phyloP scores from a whole-genome alignment of 2,113 vertebrate species.

The Mustela nigripes region DNA sequence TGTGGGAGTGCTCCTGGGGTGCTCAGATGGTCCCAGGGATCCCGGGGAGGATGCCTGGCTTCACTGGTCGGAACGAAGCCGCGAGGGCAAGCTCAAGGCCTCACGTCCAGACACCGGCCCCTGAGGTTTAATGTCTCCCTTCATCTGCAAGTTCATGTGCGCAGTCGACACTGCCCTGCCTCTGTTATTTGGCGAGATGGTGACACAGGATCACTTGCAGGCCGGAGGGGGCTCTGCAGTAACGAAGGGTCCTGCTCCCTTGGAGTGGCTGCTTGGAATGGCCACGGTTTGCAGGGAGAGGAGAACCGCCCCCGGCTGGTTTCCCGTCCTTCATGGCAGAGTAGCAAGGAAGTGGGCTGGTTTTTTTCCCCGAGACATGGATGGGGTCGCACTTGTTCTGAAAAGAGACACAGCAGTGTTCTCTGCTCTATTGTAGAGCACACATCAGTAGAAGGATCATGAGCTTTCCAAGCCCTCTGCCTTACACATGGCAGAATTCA shows the following conservation, averaged over 20 bases:
- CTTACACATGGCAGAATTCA: background rate
- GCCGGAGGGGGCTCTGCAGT: background rate
- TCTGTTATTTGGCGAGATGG: background rate
- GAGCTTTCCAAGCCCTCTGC: background rate
- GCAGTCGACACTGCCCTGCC: background rate
- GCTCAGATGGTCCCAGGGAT: background rate
- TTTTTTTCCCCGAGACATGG: background rate
- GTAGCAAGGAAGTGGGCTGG: background rate
- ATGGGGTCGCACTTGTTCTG: background rate
- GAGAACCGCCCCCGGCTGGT: background rate
- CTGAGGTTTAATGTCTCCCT: background rate
- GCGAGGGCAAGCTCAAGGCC: too few species aligned
- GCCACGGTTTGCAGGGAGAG: background rate
- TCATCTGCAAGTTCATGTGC: background rate
- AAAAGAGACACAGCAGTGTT: background rate
- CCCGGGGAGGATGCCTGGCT: background rate
- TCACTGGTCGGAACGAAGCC: background rate
- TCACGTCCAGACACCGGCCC: fast-evolving
- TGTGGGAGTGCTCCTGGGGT: background rate
- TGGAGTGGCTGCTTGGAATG: too few species aligned
- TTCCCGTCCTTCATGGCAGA: background rate
- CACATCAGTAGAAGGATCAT: background rate
- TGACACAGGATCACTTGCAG: background rate
- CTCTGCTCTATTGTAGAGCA: background rate
- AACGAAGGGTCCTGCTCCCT: background rate